A percentile compares a stretch with the other conserved stretches of the same genome.
Conservation (phyloP, 2,797 vertebrate genomes). For the Prunella strophiata region DNA sequence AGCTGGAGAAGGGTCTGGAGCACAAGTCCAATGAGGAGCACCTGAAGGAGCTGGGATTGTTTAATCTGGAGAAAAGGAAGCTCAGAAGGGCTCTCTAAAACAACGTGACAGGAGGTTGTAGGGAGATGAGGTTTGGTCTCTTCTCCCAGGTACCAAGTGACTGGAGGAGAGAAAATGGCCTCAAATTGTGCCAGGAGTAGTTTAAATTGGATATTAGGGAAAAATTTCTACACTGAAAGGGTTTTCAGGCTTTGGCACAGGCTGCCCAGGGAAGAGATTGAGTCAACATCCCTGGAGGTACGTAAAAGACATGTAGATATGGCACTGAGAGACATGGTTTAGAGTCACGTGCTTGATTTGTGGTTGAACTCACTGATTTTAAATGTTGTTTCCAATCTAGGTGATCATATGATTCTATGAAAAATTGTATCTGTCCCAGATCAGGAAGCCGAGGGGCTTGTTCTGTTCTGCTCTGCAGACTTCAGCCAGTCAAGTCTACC, state of each 20-base stretch:
- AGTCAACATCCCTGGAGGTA: neutral
- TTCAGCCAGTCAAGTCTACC: rapidly evolving
- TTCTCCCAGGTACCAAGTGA: neutral
- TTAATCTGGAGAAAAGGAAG: neutral
- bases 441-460: neutral
- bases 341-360: neutral
- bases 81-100: neutral
- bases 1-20: neutral
- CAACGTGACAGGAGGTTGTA: neutral
- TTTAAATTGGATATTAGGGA: neutral
- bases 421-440: neutral
- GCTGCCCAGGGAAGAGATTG: neutral
- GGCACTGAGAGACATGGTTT: neutral
- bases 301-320: neutral
- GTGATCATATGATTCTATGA: neutral
- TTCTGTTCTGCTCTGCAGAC: neutral
- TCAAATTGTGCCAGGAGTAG: neutral
- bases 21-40: rapidly evolving
- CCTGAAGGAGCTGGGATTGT: neutral
- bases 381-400: neutral
- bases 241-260: neutral
- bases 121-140: neutral
- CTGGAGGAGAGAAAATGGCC: neutral
- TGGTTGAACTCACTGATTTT: neutral
- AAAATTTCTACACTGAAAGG: neutral